Evolutionary conservation across 2,113 vertebrate genomes (phyloP).

Genomic region (Entomyzon cyanotis): DNA sequence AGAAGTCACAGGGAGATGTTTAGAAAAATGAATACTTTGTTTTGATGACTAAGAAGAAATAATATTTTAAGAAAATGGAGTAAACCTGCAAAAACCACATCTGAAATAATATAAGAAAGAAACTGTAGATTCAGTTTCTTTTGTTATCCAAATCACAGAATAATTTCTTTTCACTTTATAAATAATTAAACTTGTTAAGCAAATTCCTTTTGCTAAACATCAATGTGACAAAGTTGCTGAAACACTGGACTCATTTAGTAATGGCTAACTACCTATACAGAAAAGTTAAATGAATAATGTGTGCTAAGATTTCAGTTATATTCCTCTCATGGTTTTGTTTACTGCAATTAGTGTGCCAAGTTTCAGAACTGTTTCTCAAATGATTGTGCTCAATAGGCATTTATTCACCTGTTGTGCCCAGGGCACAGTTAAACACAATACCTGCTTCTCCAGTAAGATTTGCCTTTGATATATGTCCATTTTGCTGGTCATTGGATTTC

Average conservation of each 20-base stretch:
- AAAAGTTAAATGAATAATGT: neutral
- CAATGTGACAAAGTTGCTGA: neutral
- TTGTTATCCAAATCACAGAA: neutral
- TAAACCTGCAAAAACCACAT: neutral
- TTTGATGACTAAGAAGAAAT: neutral
- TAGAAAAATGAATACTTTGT: neutral
- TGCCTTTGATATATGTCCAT: constrained; percentile 81
- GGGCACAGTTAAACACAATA: constrained; percentile 57
- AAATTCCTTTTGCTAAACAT: neutral
- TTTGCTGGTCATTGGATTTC: constrained; percentile 85
- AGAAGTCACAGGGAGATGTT: neutral
- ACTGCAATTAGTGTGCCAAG: neutral
- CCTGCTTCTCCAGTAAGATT: constrained; percentile 73
- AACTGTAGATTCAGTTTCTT: neutral
- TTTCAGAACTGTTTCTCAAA: neutral
- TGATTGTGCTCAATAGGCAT: neutral
- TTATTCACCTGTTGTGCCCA: neutral
- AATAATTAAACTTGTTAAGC: neutral
- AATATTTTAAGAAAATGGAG: neutral
- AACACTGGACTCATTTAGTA: neutral
- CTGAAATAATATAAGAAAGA: neutral
- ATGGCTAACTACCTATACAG: neutral
- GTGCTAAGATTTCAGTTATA: neutral
- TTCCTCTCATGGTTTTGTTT: neutral
- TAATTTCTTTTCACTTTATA: neutral